Evolutionary conservation across 2,113 vertebrate genomes (phyloP), one percentile per base, ranked within the genome.

Genomic region (Seriola dumerili): DNA sequence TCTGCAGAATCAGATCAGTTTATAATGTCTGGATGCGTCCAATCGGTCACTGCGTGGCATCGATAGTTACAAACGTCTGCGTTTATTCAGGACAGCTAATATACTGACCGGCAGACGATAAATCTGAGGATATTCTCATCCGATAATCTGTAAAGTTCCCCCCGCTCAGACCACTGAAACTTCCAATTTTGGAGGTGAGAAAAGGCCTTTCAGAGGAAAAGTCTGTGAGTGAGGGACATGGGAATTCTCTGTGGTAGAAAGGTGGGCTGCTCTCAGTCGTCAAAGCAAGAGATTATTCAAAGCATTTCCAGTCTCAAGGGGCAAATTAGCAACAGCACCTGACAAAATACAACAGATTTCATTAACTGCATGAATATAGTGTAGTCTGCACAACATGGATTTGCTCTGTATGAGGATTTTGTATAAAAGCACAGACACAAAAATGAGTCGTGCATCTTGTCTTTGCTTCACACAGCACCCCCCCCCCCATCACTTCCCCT

Each of bases 121-220:
- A 7, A 68, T 34, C 0, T 23, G 19, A 10, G 4, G 42, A 62
- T 62, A 29, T 25, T 8, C 17, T 55, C 34, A 34, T 11, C 0
- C 8, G 13, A 4, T 16, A 12, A 58, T 63, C 23, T 44, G 54
- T 4, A 5, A 54, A 62, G 57, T 52, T 61, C 72, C 83, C 88
- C 85, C 80, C 38, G 61, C 6, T 57, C 69, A 77, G 83, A 79
- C 55, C 34, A 58, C 52, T 76, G 48, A 83, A 83, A 90, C 46
- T 71, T 89, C 81, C 84, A 84, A 42, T 81, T 88, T 83, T 72
- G 76, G 63, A 92, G 88, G 89, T 85, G 85, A 88, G 76, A 77
- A 84, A 40, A 44, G 19, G 69, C 21, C 52, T 83, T 88, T 85
- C 59, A 71, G 40, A 81, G 50, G 52, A 36, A 75, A 77, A 75